A percentile compares a stretch with the other conserved stretches of the same genome.
These are phyloP conservation scores for Palythoa grandiflora DNA, from an alignment of 92 coral and sea anemone species.

Conservation along the genomic window DNA sequence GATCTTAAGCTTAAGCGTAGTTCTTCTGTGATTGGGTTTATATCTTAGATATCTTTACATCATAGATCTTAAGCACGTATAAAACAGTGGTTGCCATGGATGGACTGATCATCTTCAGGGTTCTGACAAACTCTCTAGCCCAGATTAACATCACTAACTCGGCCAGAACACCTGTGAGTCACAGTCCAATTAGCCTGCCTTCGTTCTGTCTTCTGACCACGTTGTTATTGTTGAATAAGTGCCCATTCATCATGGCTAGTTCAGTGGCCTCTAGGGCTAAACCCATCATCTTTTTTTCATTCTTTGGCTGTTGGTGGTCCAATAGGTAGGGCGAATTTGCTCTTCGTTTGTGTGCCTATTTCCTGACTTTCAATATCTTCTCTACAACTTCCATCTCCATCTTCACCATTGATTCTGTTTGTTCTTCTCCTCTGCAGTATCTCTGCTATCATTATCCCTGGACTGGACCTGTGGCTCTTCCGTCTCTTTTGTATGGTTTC, in stretches of 20 bases:
- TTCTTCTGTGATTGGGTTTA: slow-evolving; percentile 19
- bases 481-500: not conserved
- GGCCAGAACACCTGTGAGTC: slow-evolving; percentile 12
- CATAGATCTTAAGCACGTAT: slow-evolving; percentile 8
- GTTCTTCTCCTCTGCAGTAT: slow-evolving; percentile 11
- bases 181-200: slow-evolving; percentile 5
- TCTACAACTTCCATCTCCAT: slow-evolving; percentile 6
- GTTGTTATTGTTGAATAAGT: slow-evolving; percentile 8
- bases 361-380: slow-evolving; percentile 3
- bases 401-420: not conserved
- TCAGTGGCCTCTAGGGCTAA: slow-evolving; percentile 4
- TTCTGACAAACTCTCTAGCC: slow-evolving; percentile 14
- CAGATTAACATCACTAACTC: slow-evolving; percentile 15
- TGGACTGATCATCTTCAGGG: slow-evolving; percentile 5
- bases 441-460: slow-evolving; percentile 22
- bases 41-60: not conserved
- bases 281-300: not conserved
- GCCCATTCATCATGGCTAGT: slow-evolving; percentile 21
- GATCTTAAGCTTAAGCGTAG: not conserved
- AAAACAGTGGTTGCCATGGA: slow-evolving; percentile 24
- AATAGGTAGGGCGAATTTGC: not conserved
- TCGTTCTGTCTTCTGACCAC: not conserved
- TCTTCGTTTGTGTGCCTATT: not conserved
- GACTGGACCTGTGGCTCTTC: slow-evolving; percentile 15
- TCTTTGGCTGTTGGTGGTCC: slow-evolving; percentile 6